Evolutionary conservation across 2,888 invertebrate genomes (phyloP).

Genomic region (Macaria notata): DNA sequence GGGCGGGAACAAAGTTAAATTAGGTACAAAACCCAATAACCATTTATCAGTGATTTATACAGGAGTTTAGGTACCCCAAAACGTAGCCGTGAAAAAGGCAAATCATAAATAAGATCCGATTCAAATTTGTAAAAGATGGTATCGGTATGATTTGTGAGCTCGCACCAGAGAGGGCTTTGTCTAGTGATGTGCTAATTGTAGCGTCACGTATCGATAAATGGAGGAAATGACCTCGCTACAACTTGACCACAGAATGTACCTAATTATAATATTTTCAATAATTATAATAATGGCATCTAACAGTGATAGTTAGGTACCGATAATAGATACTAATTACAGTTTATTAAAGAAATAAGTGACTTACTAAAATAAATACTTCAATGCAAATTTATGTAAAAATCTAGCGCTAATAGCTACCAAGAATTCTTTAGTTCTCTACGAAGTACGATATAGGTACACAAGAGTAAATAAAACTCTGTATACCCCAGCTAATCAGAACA

Average conservation of each 20-base stretch:
- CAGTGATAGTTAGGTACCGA: too few species aligned
- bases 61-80: slow-evolving; percentile 78
- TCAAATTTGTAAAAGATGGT: slow-evolving; percentile 83
- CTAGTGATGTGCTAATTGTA: slow-evolving; percentile 79
- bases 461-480: background rate
- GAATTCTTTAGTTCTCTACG: too few species aligned
- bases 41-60: slow-evolving; percentile 78
- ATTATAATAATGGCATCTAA: too few species aligned
- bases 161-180: slow-evolving; percentile 76
- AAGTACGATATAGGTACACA: too few species aligned
- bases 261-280: too few species aligned
- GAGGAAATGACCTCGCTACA: slow-evolving; percentile 41
- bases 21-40: slow-evolving; percentile 69
- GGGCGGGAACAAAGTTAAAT: slow-evolving; percentile 58
- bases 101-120: slow-evolving; percentile 83
- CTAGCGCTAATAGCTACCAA: too few species aligned
- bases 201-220: slow-evolving; percentile 64
- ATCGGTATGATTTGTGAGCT: slow-evolving; percentile 81
- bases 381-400: too few species aligned
- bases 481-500: slow-evolving; percentile 3
- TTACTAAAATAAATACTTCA: too few species aligned
- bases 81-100: slow-evolving; percentile 81
- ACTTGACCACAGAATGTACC: slow-evolving; percentile 29
- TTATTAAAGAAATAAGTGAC: too few species aligned
- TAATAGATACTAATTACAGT: too few species aligned